These are phyloP conservation scores for Cynaeus angustus DNA, from an alignment of 2,888 invertebrate species.

Conservation along the genomic window DNA sequence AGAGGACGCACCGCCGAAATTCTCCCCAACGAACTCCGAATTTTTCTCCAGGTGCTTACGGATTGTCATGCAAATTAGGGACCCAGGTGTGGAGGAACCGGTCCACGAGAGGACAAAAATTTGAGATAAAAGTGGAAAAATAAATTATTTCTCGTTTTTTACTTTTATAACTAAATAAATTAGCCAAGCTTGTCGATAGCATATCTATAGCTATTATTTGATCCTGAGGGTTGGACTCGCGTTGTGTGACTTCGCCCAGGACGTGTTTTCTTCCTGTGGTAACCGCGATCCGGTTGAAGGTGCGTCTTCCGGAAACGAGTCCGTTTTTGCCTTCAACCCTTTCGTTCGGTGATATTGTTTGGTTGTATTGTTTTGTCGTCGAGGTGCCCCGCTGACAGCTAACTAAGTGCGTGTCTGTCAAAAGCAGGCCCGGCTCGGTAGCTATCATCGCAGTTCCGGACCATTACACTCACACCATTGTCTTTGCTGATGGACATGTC, in stretches of 20 bases:
- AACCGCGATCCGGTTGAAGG: conserved; percentile 12
- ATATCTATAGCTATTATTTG: too few relatives aligned
- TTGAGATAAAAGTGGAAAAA: too few relatives aligned
- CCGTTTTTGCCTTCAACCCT: conserved; percentile 44
- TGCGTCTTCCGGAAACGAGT: conserved; percentile 7
- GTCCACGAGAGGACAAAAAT: neutral
- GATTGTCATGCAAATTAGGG: conserved; percentile 36
- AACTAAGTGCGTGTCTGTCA: conserved; percentile 69
- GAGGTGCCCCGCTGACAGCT: conserved; percentile 63
- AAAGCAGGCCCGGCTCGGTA: conserved; percentile 60
- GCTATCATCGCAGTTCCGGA: conserved; percentile 61
- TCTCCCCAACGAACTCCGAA: neutral
- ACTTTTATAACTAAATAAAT: too few relatives aligned
- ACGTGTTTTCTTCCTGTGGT: conserved; percentile 7
- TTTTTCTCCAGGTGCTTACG: conserved; percentile 30
- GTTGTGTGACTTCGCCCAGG: neutral
- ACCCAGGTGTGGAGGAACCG: conserved; percentile 30
- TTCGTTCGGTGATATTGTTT: conserved; percentile 46
- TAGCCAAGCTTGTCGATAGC: too few relatives aligned
- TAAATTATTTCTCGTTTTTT: too few relatives aligned
- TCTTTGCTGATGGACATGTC: conserved; percentile 56
- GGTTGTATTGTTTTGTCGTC: conserved; percentile 49
- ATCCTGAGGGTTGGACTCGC: too few relatives aligned
- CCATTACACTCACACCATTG: conserved; percentile 61
- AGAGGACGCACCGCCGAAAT: neutral